phyloP scores from a whole-genome alignment of 2,888 invertebrate genomes.

The Zootermopsis nevadensis region DNA sequence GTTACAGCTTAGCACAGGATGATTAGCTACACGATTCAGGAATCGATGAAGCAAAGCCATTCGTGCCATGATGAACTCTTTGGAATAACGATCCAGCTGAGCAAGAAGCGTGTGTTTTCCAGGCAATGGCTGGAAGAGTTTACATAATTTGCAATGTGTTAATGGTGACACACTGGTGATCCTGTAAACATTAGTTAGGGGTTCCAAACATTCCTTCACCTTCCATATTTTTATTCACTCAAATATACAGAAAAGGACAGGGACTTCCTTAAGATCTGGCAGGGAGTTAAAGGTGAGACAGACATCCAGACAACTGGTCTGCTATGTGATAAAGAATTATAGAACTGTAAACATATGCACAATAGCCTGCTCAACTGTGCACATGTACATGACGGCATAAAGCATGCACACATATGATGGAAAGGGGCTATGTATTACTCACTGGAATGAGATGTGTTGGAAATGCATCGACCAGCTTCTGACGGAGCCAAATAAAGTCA shows the following conservation, averaged over 20 bases:
- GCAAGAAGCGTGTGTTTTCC: constrained; percentile 76
- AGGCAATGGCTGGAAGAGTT: constrained; percentile 70
- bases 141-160: background rate
- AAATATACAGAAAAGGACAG: too few species aligned
- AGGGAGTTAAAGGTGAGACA: too few species aligned
- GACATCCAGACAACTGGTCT: too few species aligned
- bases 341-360: too few species aligned
- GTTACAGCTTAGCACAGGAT: constrained; percentile 76
- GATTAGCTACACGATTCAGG: constrained; percentile 73
- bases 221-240: too few species aligned
- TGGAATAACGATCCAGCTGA: constrained; percentile 76
- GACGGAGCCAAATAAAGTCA: constrained; percentile 78
- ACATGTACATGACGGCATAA: too few species aligned
- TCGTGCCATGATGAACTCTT: constrained; percentile 75
- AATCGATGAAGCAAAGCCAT: constrained; percentile 76
- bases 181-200: too few species aligned
- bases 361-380: too few species aligned
- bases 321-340: too few species aligned
- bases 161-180: constrained; percentile 17
- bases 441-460: constrained; percentile 77
- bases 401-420: background rate
- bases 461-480: constrained; percentile 73
- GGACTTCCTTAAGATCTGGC: too few species aligned
- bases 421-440: constrained; percentile 58
- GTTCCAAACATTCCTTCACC: too few species aligned